phyloP scores from a whole-genome alignment of 2,888 invertebrate genomes.

The Yponomeuta evonymella region DNA sequence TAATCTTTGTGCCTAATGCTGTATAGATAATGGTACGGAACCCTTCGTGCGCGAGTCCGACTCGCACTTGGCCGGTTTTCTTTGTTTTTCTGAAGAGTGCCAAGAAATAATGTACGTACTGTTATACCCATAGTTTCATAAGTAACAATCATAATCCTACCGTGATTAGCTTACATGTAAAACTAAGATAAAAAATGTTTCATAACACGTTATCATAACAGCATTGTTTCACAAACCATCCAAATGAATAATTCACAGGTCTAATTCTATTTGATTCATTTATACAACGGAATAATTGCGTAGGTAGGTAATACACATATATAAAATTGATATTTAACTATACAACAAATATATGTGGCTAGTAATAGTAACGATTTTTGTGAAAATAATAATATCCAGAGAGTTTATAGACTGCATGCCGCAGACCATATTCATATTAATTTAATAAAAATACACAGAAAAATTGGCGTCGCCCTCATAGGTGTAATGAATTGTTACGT shows the following conservation, averaged over 20 bases:
- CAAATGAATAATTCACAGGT: constrained; percentile 46
- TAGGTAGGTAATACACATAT: constrained; percentile 45
- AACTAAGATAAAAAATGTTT: constrained; percentile 27
- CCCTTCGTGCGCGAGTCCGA: too few relatives aligned
- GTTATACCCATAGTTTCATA: too few relatives aligned
- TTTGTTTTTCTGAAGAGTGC: constrained; percentile 36
- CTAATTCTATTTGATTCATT: constrained; percentile 65
- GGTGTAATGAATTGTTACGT: background rate
- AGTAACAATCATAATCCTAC: too few relatives aligned
- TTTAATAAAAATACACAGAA: background rate
- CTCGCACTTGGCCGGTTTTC: too few relatives aligned
- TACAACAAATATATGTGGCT: constrained; percentile 47
- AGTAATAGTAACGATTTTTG: constrained; percentile 38
- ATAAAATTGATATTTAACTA: constrained; percentile 68
- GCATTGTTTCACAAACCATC: constrained; percentile 22
- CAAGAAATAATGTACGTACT: too few relatives aligned
- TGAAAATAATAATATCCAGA: constrained; percentile 57
- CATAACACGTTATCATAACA: background rate
- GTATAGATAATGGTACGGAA: too few relatives aligned
- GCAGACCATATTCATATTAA: constrained; percentile 25
- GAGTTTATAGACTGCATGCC: constrained; percentile 37
- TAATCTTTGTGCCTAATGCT: too few relatives aligned
- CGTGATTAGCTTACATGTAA: constrained; percentile 13
- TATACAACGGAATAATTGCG: constrained; percentile 66
- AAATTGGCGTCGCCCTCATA: background rate